Evolutionary conservation across 1,140 invertebrate species (phyloP).

Genomic region (Solen grandis): DNA sequence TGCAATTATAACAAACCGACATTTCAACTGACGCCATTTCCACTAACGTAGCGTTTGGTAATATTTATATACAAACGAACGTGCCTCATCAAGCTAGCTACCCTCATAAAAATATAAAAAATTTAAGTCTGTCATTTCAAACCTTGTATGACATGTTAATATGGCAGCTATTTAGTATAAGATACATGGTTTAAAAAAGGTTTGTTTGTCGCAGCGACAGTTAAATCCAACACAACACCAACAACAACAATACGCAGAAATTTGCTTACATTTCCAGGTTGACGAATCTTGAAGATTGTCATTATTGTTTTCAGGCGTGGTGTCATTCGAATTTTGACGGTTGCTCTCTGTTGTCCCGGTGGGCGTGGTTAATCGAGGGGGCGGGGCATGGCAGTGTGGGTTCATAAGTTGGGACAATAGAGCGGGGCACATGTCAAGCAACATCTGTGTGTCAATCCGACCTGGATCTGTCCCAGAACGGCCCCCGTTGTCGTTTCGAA

Average conservation of each 20-base stretch:
- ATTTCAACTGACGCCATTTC: neutral
- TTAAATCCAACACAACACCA: no score
- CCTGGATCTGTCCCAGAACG: no score
- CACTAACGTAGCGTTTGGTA: neutral
- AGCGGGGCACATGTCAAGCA: neutral
- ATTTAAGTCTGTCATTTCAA: neutral
- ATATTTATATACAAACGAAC: neutral
- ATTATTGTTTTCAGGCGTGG: neutral
- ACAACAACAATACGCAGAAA: neutral
- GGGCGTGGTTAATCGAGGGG: neutral
- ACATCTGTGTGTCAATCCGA: neutral
- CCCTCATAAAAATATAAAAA: neutral
- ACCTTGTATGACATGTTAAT: neutral
- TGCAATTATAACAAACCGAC: slow-evolving; percentile 53
- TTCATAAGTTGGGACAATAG: neutral
- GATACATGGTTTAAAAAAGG: neutral
- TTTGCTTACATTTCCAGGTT: neutral
- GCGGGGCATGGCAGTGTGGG: neutral
- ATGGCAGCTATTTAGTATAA: neutral
- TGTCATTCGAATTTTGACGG: neutral
- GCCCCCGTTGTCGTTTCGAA: no score
- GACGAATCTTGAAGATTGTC: neutral
- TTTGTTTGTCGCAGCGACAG: no score
- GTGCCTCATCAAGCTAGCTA: neutral
- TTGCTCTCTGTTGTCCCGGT: neutral